These are phyloP conservation scores for Macquaria ambigua DNA, from an alignment of 2,113 vertebrate genomes.

Conservation along the genomic window DNA sequence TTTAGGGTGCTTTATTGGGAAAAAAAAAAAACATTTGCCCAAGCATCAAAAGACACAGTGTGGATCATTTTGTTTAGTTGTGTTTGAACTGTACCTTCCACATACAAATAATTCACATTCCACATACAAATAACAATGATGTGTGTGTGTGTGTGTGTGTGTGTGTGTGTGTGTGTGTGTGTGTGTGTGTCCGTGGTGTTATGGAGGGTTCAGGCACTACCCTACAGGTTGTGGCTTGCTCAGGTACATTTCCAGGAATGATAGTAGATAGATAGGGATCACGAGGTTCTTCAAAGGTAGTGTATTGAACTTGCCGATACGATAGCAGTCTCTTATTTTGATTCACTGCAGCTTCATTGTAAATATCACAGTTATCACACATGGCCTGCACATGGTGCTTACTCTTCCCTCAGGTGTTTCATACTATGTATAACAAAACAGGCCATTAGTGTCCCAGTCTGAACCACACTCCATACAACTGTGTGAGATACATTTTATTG, in stretches of 20 bases:
- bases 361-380: constrained; percentile 42
- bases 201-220: not conserved
- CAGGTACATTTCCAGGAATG: not conserved
- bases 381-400: constrained; percentile 65
- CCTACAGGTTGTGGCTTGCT: not conserved
- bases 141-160: not conserved
- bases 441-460: constrained; percentile 28
- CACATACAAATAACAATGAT: too few relatives aligned
- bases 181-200: not conserved
- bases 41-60: not conserved
- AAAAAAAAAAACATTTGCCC: too few relatives aligned
- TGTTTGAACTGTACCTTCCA: too few relatives aligned
- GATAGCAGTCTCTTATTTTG: constrained; percentile 5
- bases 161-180: too few relatives aligned
- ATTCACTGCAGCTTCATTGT: constrained; percentile 12
- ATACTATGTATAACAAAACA: constrained; percentile 31
- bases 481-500: constrained; percentile 56
- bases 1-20: not conserved
- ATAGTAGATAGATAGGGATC: not conserved
- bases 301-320: not conserved
- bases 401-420: constrained; percentile 57
- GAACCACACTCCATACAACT: constrained; percentile 29
- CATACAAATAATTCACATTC: too few relatives aligned
- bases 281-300: not conserved
- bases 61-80: not conserved